Conservation (phyloP, 2,113 vertebrate genomes). For the Beaufortia kweichowensis region DNA sequence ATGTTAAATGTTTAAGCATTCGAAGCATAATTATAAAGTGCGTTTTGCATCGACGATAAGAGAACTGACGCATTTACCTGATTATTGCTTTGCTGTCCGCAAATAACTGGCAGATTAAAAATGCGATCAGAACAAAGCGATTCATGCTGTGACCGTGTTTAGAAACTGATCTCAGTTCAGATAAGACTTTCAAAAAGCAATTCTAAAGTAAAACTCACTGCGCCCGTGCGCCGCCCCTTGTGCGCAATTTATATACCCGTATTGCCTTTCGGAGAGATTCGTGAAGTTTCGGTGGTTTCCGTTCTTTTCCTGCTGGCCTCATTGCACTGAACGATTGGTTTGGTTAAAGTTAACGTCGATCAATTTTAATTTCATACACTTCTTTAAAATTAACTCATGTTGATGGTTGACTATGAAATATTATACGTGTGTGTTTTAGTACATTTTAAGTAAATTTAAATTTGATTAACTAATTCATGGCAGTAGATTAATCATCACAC, state of each 20-base stretch:
- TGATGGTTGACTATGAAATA: not conserved
- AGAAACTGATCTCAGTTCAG: not conserved
- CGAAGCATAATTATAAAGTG: no score
- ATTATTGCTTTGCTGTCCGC: slow-evolving; percentile 15
- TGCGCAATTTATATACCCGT: not conserved
- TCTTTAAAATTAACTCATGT: no score
- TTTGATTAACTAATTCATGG: no score
- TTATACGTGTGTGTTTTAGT: not conserved
- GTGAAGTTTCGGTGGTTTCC: not conserved
- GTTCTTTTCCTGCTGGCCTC: not conserved
- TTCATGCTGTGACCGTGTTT: not conserved
- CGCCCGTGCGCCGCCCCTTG: not conserved
- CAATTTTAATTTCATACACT: not conserved
- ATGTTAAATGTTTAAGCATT: no score
- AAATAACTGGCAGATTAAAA: not conserved
- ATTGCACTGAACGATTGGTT: not conserved
- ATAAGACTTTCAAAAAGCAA: not conserved
- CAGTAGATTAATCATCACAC: no score
- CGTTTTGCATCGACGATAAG: not conserved
- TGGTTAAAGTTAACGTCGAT: not conserved
- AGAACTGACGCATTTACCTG: slow-evolving; percentile 11
- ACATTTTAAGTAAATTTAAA: not conserved
- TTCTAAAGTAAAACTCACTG: not conserved
- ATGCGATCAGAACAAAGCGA: not conserved
- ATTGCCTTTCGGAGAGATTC: not conserved